phyloP scores from a whole-genome alignment of 2,888 invertebrate species.

The Campoplex capitator region DNA sequence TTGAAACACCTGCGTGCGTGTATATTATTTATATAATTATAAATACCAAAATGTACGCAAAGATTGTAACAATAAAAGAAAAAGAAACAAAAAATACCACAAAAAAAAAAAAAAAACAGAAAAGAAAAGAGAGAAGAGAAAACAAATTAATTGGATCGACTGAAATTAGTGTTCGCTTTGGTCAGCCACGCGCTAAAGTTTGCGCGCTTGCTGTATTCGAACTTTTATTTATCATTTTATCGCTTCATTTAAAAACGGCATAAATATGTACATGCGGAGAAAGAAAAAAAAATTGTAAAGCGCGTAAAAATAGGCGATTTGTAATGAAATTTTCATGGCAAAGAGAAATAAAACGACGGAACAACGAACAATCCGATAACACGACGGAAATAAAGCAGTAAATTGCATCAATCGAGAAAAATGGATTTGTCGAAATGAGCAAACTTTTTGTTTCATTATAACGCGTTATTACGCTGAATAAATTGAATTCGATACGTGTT shows the following conservation, averaged over 20 bases:
- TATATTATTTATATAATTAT: slow-evolving; percentile 38
- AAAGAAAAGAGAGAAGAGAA: slow-evolving; percentile 21
- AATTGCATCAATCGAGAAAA: slow-evolving; percentile 8
- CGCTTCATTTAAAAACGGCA: background rate
- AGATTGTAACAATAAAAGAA: slow-evolving; percentile 40
- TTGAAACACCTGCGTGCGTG: slow-evolving; percentile 41
- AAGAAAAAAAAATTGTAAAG: slow-evolving; percentile 25
- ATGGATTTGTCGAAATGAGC: slow-evolving; percentile 14
- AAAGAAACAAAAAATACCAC: background rate
- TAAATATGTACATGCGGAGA: background rate
- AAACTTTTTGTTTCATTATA: slow-evolving; percentile 1
- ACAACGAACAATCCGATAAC: slow-evolving; percentile 64
- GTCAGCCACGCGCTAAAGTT: slow-evolving; percentile 33
- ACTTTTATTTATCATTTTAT: background rate
- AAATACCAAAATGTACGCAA: slow-evolving; percentile 21
- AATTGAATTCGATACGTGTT: slow-evolving; percentile 7
- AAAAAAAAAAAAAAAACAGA: background rate
- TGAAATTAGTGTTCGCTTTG: slow-evolving; percentile 55
- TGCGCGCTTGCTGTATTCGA: slow-evolving; percentile 36
- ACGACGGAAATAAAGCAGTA: slow-evolving; percentile 33
- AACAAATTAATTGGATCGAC: slow-evolving; percentile 55
- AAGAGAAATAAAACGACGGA: slow-evolving; percentile 43
- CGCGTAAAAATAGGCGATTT: slow-evolving; percentile 22
- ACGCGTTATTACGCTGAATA: background rate
- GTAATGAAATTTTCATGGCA: slow-evolving; percentile 37